Evolutionary conservation across 2,113 vertebrate genomes (phyloP).

Genomic region (Neoarius graeffei): DNA sequence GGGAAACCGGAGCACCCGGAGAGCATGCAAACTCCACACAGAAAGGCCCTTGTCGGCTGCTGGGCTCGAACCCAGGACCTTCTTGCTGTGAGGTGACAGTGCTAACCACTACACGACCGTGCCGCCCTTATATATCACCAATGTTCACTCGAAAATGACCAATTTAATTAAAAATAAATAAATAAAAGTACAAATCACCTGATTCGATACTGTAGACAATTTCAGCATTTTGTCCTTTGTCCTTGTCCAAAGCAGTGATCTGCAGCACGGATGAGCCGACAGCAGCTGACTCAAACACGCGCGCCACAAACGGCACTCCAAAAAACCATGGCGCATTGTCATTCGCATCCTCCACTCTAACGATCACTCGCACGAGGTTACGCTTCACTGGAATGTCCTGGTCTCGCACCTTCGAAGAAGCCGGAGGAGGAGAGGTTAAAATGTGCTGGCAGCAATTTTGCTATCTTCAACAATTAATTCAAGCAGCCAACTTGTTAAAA

Average conservation of each 20-base stretch:
- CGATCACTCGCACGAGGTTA: conserved; percentile 86
- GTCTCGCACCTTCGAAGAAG: conserved; percentile 83
- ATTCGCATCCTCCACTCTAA: conserved; percentile 90
- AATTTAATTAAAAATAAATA: too few species aligned
- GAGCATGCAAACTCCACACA: too few species aligned
- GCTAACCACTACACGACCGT: too few species aligned
- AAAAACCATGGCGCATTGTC: conserved; percentile 95
- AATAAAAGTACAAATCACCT: conserved; percentile 71
- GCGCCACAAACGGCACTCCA: conserved; percentile 82
- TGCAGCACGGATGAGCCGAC: conserved; percentile 87
- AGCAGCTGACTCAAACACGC: conserved; percentile 89
- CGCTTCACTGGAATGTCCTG: conserved; percentile 96
- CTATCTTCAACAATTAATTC: neutral
- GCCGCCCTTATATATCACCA: too few species aligned
- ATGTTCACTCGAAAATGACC: neutral
- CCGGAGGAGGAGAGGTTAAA: neutral
- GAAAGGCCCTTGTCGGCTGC: too few species aligned
- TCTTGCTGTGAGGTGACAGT: too few species aligned
- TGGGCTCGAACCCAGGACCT: too few species aligned
- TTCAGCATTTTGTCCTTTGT: conserved; percentile 91
- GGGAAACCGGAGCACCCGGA: too few species aligned
- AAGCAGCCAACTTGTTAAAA: neutral
- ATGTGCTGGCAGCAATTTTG: neutral
- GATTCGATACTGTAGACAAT: conserved; percentile 91
- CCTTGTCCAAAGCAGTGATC: conserved; percentile 91